Percentiles rank a stretch among this genome's conserved stretches.
Conservation (phyloP, 2,888 invertebrate genomes). For the Mythimna lalbum region DNA sequence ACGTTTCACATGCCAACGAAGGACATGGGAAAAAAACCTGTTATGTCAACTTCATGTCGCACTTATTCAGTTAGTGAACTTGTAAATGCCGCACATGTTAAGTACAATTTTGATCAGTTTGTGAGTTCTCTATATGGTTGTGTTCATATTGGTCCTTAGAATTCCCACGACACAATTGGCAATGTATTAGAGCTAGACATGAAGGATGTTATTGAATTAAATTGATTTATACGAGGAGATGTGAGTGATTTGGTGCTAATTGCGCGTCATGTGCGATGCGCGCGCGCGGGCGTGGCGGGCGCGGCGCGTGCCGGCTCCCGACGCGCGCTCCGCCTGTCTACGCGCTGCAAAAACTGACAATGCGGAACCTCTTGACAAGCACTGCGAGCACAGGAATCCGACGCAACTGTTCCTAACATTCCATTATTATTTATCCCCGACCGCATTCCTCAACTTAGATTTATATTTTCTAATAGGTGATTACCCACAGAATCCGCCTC, state of each 20-base stretch:
- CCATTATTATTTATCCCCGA: constrained; percentile 74
- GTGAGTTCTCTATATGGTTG: neutral
- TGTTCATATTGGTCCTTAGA: constrained; percentile 12
- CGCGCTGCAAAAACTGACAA: constrained; percentile 64
- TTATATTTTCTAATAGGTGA: constrained; percentile 67
- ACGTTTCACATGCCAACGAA: constrained; percentile 67
- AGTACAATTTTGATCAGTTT: constrained; percentile 12
- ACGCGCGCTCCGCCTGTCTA: constrained; percentile 47
- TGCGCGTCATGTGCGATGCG: constrained; percentile 30
- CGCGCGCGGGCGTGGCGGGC: constrained; percentile 16
- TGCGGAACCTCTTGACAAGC: constrained; percentile 80
- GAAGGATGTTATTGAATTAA: constrained; percentile 5
- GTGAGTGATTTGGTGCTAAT: constrained; percentile 40
- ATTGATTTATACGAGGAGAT: constrained; percentile 18
- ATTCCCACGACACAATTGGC: constrained; percentile 30
- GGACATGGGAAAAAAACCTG: constrained; percentile 65
- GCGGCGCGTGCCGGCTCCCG: constrained; percentile 32
- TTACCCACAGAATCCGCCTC: constrained; percentile 57
- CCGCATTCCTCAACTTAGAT: constrained; percentile 67
- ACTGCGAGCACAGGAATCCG: constrained; percentile 76
- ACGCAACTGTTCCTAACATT: constrained; percentile 80
- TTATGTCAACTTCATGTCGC: constrained; percentile 62
- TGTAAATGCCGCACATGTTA: constrained; percentile 14
- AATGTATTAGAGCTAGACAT: constrained; percentile 11
- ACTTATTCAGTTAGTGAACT: constrained; percentile 36